Evolutionary conservation across 2,113 vertebrate genomes (phyloP), one percentile per base, ranked within the genome.

Genomic region (Cygnus buccinator): DNA sequence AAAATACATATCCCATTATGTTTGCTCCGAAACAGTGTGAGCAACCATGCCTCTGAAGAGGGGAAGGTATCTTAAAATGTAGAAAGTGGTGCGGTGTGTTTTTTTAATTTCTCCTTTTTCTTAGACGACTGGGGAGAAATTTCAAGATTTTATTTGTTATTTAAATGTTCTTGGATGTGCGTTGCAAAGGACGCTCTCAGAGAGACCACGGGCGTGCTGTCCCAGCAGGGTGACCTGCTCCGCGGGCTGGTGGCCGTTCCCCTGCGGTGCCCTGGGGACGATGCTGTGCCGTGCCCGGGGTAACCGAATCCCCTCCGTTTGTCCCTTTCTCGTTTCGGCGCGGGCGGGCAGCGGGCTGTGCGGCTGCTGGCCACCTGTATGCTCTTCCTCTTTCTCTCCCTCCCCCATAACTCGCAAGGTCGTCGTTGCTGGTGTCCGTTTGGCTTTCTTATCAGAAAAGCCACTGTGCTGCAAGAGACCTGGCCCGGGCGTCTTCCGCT

Each of bases 1-100:
- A 98, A 98, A 98, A 97, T 98, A 97, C 97, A 97, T 98, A 97
- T 96, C 95, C 97, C 96, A 97, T 98, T 98, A 98, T 98, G 97
- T 97, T 97, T 97, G 96, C 91, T 97, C 95, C 87, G 95, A 97
- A 97, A 94, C 96, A 97, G 97, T 95, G 95, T 80, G 94, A 95
- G 93, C 96, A 97, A 95, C 96, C 97, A 95, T 96, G 96, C 90
- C 87, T 94, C 92, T 92, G 88, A 97, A 86, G 89, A 97, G 97
- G 89, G 97, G 97, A 97, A 92, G 93, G 88, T 97, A 97, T 97
- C 91, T 97, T 91, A 94, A 95, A 93, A 94, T 73, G 82, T 39
- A 94, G 75, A 74, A 94, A 92, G 84, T 46, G 16, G 54, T 52
- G 50, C 23, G 22, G 50, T 25, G 23, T 87, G 50, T 61, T 62